Evolutionary conservation across 2,113 vertebrate genomes (phyloP).

Genomic region (Dasypus novemcinctus): DNA sequence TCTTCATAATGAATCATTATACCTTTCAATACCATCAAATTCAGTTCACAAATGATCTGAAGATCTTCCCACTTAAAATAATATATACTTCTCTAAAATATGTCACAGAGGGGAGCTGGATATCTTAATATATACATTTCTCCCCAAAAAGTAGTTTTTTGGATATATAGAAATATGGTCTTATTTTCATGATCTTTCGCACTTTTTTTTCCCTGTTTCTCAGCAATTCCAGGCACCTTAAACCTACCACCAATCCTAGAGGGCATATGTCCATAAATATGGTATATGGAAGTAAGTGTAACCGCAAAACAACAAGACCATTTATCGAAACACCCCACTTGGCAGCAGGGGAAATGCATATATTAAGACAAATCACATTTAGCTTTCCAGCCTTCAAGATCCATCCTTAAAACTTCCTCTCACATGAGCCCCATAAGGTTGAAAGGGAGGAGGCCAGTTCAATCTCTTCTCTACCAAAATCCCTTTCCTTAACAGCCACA

Average conservation of each 20-base stretch:
- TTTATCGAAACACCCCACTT: background rate
- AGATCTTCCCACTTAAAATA: conserved; percentile 33
- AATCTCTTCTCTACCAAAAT: background rate
- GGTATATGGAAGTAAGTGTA: background rate
- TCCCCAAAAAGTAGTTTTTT: conserved; percentile 29
- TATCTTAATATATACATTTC: background rate
- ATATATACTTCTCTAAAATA: background rate
- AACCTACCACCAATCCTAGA: background rate
- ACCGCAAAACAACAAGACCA: conserved; percentile 29
- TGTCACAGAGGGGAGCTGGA: background rate
- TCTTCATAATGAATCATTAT: background rate
- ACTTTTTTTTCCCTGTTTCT: background rate
- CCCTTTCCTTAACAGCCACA: background rate
- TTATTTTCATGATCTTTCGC: conserved; percentile 29
- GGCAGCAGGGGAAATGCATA: background rate
- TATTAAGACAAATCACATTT: conserved; percentile 38
- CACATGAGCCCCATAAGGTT: background rate
- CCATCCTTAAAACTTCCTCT: background rate
- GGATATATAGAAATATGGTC: conserved; percentile 5
- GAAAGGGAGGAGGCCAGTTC: background rate
- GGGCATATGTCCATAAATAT: background rate
- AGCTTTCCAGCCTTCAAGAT: conserved; percentile 24
- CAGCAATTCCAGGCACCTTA: background rate
- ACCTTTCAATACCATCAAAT: conserved; percentile 27
- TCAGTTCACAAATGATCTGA: conserved; percentile 10